Percentiles rank a stretch among this genome's conserved stretches.
Conservation (phyloP, 2,797 vertebrate genomes). For the Lithobates pipiens region DNA sequence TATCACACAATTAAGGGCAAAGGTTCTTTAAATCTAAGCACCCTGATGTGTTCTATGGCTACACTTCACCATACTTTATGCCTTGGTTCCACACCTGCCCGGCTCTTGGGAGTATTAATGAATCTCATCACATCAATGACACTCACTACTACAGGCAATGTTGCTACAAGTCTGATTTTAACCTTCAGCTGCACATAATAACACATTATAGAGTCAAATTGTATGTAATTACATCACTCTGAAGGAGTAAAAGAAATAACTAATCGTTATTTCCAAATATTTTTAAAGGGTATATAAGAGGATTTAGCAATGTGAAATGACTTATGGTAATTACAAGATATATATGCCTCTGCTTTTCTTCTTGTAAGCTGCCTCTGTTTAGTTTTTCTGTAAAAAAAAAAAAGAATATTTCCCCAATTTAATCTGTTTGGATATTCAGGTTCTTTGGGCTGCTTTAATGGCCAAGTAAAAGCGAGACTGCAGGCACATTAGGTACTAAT, state of each 20-base stretch:
- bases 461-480: conserved; percentile 11
- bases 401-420: not conserved
- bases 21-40: too few species aligned
- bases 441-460: not conserved
- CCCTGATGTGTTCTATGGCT: too few species aligned
- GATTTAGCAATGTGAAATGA: not conserved
- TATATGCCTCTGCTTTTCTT: not conserved
- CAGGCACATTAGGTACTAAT: conserved; percentile 44
- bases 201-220: not conserved
- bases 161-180: too few species aligned
- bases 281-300: not conserved
- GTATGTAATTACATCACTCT: not conserved
- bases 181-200: too few species aligned
- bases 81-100: too few species aligned
- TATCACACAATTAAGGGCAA: too few species aligned
- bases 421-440: not conserved
- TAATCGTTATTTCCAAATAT: not conserved
- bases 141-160: too few species aligned
- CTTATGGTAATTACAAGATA: not conserved
- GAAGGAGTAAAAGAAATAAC: not conserved
- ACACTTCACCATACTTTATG: too few species aligned
- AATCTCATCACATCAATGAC: too few species aligned
- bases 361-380: not conserved
- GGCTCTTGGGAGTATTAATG: too few species aligned
- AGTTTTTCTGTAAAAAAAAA: too few species aligned